Conservation (phyloP, 1,140 invertebrate genomes). For the roundworm (Caenorhabditis elegans) region WBcel235 BX284606.5:16600501-16601000, state of each 20-base stretch:
- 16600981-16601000: neutral
- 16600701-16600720: too few species aligned
- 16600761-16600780: constrained; percentile 4
- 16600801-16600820: constrained; percentile 37
- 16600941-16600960: neutral
- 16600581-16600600: constrained; percentile 25
- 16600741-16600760: constrained; percentile 27
- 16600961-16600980: neutral
- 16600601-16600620: constrained; percentile 24
- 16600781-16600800: neutral
- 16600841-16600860: constrained; percentile 17
- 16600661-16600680: constrained; percentile 33
- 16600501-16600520: neutral
- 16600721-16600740: neutral
- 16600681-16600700: constrained; percentile 34
- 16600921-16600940: neutral
- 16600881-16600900: neutral
- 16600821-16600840: constrained; percentile 10
- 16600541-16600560: neutral
- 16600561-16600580: constrained; percentile 19
- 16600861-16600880: neutral
- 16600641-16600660: neutral
- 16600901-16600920: neutral
- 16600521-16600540: neutral
- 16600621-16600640: constrained; percentile 20